Conservation (phyloP, 2,797 vertebrate species). For the Acipenser ruthenus region DNA sequence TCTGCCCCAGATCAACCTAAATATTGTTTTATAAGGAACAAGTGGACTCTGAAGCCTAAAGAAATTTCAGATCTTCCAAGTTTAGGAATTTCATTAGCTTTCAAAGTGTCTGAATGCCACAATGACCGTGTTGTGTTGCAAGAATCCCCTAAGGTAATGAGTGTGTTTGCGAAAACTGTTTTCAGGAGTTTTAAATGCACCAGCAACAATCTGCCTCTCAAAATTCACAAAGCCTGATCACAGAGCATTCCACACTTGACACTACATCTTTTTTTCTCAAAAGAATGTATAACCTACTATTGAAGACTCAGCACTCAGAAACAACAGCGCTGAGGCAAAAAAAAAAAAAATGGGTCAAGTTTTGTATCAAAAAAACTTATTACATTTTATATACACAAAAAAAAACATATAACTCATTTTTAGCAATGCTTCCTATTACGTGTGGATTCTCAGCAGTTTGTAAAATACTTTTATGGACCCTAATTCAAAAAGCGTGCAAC, state of each 20-base stretch:
- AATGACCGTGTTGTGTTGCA: conserved; percentile 34
- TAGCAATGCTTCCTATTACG: too few species aligned
- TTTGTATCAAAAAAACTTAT: too few species aligned
- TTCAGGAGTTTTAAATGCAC: conserved; percentile 32
- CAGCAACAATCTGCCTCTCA: conserved; percentile 25
- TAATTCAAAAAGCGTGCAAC: too few species aligned
- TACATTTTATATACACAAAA: too few species aligned
- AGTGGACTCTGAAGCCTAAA: conserved; percentile 72
- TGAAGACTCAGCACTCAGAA: too few species aligned
- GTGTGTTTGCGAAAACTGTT: conserved; percentile 21
- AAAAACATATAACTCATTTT: too few species aligned
- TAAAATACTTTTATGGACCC: too few species aligned
- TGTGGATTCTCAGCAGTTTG: too few species aligned
- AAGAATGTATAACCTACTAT: conserved; percentile 13
- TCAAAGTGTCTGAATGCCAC: conserved; percentile 26
- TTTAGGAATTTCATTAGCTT: conserved; percentile 35
- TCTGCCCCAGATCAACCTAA: conserved; percentile 67
- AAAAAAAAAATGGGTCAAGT: too few species aligned
- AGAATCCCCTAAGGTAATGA: conserved; percentile 28
- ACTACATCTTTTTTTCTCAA: conserved; percentile 27
- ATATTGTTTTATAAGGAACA: conserved; percentile 81
- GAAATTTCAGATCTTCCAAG: conserved; percentile 63
- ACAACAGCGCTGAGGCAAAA: too few species aligned
- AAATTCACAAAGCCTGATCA: conserved; percentile 28
- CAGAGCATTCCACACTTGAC: conserved; percentile 20